phyloP scores from a whole-genome alignment of 2,888 invertebrate genomes.

The Epinotia ramella region DNA sequence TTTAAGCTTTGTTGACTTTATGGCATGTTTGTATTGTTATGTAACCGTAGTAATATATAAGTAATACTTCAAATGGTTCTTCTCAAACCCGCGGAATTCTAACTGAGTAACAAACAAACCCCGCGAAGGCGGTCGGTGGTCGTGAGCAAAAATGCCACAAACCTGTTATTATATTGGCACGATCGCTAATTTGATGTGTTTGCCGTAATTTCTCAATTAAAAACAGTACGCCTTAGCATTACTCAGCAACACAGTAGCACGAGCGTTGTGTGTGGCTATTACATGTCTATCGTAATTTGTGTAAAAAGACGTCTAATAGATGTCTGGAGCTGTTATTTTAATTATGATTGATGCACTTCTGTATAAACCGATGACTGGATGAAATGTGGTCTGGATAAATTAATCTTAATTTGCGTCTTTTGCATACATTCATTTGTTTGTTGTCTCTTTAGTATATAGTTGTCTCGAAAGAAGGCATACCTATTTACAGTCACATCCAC shows the following conservation, averaged over 20 bases:
- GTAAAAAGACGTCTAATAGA: conserved; percentile 12
- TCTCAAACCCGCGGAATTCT: conserved; percentile 45
- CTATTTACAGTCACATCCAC: too few relatives aligned
- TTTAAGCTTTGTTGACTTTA: neutral
- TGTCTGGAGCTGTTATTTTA: conserved; percentile 9
- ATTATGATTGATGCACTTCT: conserved; percentile 7
- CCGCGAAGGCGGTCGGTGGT: conserved; percentile 52
- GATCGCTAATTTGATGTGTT: conserved; percentile 48
- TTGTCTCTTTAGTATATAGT: too few relatives aligned
- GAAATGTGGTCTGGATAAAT: neutral
- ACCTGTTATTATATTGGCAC: conserved; percentile 53
- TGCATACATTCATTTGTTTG: too few relatives aligned
- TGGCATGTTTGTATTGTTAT: neutral
- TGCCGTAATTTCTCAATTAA: conserved; percentile 53
- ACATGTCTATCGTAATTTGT: conserved; percentile 24
- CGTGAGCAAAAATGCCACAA: conserved; percentile 53
- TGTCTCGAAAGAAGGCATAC: too few relatives aligned
- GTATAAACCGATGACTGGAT: neutral
- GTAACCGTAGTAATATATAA: neutral
- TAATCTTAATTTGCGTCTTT: too few relatives aligned
- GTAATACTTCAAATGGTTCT: neutral
- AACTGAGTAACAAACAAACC: conserved; percentile 52
- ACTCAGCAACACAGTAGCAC: conserved; percentile 27
- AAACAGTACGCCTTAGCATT: conserved; percentile 33
- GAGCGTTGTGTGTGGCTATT: conserved; percentile 38